Evolutionary conservation across 2,113 vertebrate species (phyloP).

Genomic region (Phoenicopterus ruber): DNA sequence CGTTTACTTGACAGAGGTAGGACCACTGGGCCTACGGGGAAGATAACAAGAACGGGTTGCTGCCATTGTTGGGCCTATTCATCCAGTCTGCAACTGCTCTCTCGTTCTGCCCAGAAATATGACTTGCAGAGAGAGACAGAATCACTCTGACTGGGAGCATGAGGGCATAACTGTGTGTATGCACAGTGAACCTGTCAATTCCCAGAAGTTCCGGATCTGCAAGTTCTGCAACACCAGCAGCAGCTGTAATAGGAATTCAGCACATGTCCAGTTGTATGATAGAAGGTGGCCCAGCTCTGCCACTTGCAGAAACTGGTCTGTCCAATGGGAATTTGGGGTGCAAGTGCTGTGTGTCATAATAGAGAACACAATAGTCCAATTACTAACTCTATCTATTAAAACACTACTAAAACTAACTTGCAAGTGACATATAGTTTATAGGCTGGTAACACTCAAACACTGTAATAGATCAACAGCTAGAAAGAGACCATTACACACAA

Average conservation of each 20-base stretch:
- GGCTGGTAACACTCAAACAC: not conserved
- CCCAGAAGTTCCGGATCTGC: not conserved
- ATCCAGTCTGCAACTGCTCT: not conserved
- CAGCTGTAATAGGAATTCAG: not conserved
- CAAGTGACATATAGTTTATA: not conserved
- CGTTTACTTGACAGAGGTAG: not conserved
- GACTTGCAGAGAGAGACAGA: not conserved
- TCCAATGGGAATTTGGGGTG: not conserved
- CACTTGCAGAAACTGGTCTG: not conserved
- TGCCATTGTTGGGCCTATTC: not conserved
- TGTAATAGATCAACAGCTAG: not conserved
- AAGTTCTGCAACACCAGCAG: not conserved
- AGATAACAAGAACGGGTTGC: not conserved
- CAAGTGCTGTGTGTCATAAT: fast-evolving
- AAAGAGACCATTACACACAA: not conserved
- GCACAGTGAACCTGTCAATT: not conserved
- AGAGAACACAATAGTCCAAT: not conserved
- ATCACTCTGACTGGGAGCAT: not conserved
- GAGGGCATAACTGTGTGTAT: not conserved
- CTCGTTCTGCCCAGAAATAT: not conserved
- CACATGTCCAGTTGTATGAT: not conserved
- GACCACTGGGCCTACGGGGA: not conserved
- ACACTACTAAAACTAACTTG: not conserved
- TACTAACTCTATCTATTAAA: not conserved
- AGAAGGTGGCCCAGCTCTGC: not conserved